phyloP scores from a whole-genome alignment of 2,888 invertebrate genomes.

The Sphecodes monilicornis region DNA sequence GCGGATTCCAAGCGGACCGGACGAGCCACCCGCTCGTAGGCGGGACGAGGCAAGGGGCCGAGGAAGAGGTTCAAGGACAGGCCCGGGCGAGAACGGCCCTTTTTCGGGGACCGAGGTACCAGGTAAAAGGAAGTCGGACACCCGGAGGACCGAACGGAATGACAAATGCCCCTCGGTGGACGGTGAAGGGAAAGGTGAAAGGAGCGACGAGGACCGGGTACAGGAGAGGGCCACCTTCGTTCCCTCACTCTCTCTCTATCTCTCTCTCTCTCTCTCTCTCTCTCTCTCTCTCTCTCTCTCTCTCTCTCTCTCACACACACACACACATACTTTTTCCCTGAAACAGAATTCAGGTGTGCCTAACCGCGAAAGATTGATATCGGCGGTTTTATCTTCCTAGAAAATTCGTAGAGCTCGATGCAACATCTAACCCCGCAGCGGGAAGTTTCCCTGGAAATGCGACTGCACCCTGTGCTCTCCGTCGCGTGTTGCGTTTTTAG shows the following conservation, averaged over 20 bases:
- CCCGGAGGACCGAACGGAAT: slow-evolving; percentile 78
- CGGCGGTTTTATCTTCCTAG: slow-evolving; percentile 51
- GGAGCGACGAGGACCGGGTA: slow-evolving; percentile 68
- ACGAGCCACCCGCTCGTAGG: slow-evolving; percentile 10
- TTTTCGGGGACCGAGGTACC: slow-evolving; percentile 70
- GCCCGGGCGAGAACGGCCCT: slow-evolving; percentile 65
- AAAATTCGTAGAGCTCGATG: slow-evolving; percentile 48
- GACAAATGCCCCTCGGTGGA: slow-evolving; percentile 78
- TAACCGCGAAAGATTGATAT: slow-evolving; percentile 68
- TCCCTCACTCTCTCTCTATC: not conserved
- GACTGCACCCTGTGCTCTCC: not conserved
- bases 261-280: slow-evolving; percentile 8
- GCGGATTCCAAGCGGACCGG: slow-evolving; percentile 17
- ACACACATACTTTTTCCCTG: slow-evolving; percentile 10
- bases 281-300: slow-evolving; percentile 8
- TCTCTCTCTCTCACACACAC: not conserved
- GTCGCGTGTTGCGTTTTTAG: not conserved
- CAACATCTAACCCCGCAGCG: slow-evolving; percentile 29
- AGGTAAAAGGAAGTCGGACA: slow-evolving; percentile 80
- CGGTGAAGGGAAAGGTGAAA: slow-evolving; percentile 81
- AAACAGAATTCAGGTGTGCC: slow-evolving; percentile 66
- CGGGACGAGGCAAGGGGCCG: slow-evolving; percentile 13
- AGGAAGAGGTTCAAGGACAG: slow-evolving; percentile 65
- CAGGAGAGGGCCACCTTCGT: slow-evolving; percentile 19
- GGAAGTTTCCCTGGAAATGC: slow-evolving; percentile 20